phyloP scores from a whole-genome alignment of 2,888 invertebrate genomes.

The Agapostemon virescens region DNA sequence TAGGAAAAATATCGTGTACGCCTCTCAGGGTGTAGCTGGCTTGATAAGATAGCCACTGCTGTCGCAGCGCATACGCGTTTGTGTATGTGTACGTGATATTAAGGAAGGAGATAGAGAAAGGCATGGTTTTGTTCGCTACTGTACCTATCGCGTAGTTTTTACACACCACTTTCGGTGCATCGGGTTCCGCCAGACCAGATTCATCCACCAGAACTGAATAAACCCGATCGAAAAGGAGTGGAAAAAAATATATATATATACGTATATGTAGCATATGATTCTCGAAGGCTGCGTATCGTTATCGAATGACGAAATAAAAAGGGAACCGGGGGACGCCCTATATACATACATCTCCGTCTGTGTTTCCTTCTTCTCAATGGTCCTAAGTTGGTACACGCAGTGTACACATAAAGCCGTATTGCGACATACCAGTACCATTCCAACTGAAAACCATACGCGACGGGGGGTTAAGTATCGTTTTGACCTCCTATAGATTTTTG shows the following conservation, averaged over 20 bases:
- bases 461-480: slow-evolving; percentile 67
- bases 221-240: not conserved
- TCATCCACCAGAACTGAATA: slow-evolving; percentile 10
- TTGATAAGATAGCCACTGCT: slow-evolving; percentile 69
- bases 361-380: slow-evolving; percentile 62
- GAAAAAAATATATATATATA: not conserved
- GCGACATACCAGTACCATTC: slow-evolving; percentile 64
- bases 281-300: slow-evolving; percentile 18
- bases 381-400: slow-evolving; percentile 67
- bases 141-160: slow-evolving; percentile 41
- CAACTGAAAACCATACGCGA: slow-evolving; percentile 68
- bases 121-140: slow-evolving; percentile 42
- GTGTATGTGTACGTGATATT: slow-evolving; percentile 40
- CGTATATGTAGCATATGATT: not conserved
- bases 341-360: slow-evolving; percentile 57
- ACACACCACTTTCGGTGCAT: slow-evolving; percentile 24
- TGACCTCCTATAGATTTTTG: slow-evolving; percentile 67
- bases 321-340: slow-evolving; percentile 55
- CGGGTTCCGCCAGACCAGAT: slow-evolving; percentile 12
- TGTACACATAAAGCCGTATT: slow-evolving; percentile 63
- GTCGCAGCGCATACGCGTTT: slow-evolving; percentile 35
- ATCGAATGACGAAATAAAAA: slow-evolving; percentile 49
- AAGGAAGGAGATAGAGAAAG: slow-evolving; percentile 57
- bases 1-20: slow-evolving; percentile 71
- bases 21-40: slow-evolving; percentile 69